Evolutionary conservation across 2,888 invertebrate genomes (phyloP).

Genomic region (Anagyrus pseudococci): DNA sequence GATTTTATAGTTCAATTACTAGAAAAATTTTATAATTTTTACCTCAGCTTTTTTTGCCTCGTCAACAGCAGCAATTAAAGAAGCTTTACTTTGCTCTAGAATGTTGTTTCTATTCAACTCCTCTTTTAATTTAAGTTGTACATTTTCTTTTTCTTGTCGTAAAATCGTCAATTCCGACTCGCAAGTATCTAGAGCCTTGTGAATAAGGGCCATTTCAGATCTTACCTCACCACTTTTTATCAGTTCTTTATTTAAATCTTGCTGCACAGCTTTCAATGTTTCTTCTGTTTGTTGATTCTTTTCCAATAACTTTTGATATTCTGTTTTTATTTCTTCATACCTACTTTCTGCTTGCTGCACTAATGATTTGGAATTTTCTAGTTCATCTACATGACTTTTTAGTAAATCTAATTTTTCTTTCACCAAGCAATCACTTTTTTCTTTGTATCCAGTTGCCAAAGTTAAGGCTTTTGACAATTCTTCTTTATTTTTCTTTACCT

Average conservation of each 20-base stretch:
- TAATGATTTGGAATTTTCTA: slow-evolving; percentile 54
- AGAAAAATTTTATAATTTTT: slow-evolving; percentile 18
- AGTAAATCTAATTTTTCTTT: slow-evolving; percentile 56
- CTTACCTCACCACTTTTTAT: slow-evolving; percentile 52
- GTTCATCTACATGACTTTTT: slow-evolving; percentile 54
- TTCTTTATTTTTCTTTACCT: slow-evolving; percentile 71
- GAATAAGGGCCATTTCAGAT: slow-evolving; percentile 55
- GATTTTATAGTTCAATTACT: background rate
- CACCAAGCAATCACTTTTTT: slow-evolving; percentile 54
- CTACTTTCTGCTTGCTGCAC: slow-evolving; percentile 54
- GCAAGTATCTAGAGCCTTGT: slow-evolving; percentile 56
- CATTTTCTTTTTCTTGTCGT: slow-evolving; percentile 64
- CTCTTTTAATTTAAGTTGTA: slow-evolving; percentile 65
- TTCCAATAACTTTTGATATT: slow-evolving; percentile 51
- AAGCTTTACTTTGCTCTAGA: slow-evolving; percentile 67
- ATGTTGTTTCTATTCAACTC: slow-evolving; percentile 62
- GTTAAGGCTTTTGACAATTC: slow-evolving; percentile 77
- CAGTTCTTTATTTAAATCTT: slow-evolving; percentile 57
- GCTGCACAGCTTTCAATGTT: slow-evolving; percentile 49
- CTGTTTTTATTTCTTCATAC: slow-evolving; percentile 51
- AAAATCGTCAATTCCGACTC: slow-evolving; percentile 61
- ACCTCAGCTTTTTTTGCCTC: slow-evolving; percentile 64
- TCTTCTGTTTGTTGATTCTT: slow-evolving; percentile 51
- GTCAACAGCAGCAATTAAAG: slow-evolving; percentile 64
- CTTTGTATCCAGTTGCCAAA: slow-evolving; percentile 63